Evolutionary conservation across 2,888 invertebrate species (phyloP), one percentile per base, ranked within the genome.

Genomic region (Fragum fragum): DNA sequence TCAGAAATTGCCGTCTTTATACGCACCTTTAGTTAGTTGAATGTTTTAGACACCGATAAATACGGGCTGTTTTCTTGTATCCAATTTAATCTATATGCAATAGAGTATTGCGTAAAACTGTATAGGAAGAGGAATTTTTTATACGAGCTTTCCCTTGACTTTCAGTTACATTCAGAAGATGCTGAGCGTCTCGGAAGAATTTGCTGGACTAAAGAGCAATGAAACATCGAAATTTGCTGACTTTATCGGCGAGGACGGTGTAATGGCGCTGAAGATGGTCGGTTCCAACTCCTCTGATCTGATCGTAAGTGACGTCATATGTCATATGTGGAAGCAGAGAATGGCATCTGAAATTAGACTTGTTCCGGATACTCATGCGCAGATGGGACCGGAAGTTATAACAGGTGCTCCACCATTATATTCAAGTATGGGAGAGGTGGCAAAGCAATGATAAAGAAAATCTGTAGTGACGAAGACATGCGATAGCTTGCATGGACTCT

Each of bases 181-280:
- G n/a, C 18, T 84, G n/a, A 21, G 52, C 28, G 52, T 84, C 2
- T 55, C 71, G 0, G 52, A 76, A 14, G 80, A 78, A 7, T 18
- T 52, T 11, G 21, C n/a, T 1, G 18, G 32, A 1, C n/a, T 68
- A 3, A 18, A 57, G 7, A n/a, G 9, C 16, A 14, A 57, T 47
- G 70, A 76, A 21, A 7, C 73, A 21, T 42, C 16, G 9, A 70
- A 55, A 29, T 75, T 82, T n/a, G 70, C 68, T 23, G 66, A 63
- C 68, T 32, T 69, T 28, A 52, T 81, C 1, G 84, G 81, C 5
- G 85, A 85, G 39, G 83, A 85, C 52, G 85, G 85, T 0, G 85
- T 83, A 5, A 77, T 81, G 74, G 74, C 72, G 16, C 66, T 85
- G 5, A 85, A 82, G 36, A 69, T 82, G 66, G 72, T 76, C 52